phyloP scores from a whole-genome alignment of 1,140 invertebrate species.

The Zaprionus capensis region DNA sequence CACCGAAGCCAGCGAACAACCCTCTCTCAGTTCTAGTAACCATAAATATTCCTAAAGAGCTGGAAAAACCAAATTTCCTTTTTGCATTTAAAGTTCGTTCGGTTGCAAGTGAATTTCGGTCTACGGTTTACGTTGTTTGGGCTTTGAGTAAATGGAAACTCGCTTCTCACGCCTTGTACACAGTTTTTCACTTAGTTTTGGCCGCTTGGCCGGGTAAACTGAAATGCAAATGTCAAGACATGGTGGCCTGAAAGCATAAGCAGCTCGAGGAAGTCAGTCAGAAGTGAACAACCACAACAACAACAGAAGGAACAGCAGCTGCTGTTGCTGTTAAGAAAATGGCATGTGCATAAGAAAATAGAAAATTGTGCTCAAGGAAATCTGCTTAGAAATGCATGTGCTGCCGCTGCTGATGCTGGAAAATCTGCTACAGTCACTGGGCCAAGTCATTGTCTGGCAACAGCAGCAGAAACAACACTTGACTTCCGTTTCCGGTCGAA shows the following conservation, averaged over 20 bases:
- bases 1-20: not conserved
- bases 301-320: conserved; percentile 9
- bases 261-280: conserved; percentile 43
- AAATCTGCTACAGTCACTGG: conserved; percentile 42
- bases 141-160: conserved; percentile 20
- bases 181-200: conserved; percentile 65
- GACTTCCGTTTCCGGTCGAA: conserved; percentile 71
- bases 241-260: conserved; percentile 64
- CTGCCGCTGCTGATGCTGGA: conserved; percentile 14
- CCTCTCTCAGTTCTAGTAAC: not conserved
- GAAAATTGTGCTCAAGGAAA: conserved; percentile 72
- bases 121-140: not conserved
- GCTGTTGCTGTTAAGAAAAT: conserved; percentile 66
- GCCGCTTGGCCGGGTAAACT: conserved; percentile 46
- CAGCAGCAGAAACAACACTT: conserved; percentile 51
- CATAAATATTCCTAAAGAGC: conserved; percentile 3
- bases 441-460: conserved; percentile 48
- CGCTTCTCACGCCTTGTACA: conserved; percentile 42
- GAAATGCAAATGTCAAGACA: conserved; percentile 71
- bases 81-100: not conserved
- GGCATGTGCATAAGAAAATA: conserved; percentile 70
- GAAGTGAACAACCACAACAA: conserved; percentile 13
- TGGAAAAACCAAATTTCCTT: conserved; percentile 5
- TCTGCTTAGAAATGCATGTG: conserved; percentile 75
- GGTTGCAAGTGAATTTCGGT: not conserved